A percentile compares a stretch with the other conserved stretches of the same genome.
phyloP scores from a whole-genome alignment of 2,888 invertebrate species.

The Alentia gelatinosa region DNA sequence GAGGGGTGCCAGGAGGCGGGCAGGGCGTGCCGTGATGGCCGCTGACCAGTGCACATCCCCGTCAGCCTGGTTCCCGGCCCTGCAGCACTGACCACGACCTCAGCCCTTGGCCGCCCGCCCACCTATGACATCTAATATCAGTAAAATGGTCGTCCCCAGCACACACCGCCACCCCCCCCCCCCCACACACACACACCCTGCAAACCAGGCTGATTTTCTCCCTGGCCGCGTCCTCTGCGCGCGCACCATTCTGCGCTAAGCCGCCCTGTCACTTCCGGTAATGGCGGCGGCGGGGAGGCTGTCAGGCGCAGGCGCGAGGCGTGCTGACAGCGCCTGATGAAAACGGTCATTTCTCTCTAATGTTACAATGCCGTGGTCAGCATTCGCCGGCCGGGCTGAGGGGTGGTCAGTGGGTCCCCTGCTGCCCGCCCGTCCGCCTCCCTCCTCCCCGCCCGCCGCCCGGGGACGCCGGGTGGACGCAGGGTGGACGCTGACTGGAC shows the following conservation, averaged over 20 bases:
- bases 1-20: too few species aligned
- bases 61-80: neutral
- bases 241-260: constrained; percentile 14
- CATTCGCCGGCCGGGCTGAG: neutral
- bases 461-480: neutral
- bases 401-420: too few species aligned
- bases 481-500: neutral
- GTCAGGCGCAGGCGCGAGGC: neutral
- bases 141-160: neutral
- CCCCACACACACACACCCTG: too few species aligned
- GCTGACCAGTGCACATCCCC: neutral
- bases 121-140: constrained; percentile 48
- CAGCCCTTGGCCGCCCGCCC: neutral
- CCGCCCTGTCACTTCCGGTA: constrained; percentile 46
- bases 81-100: neutral
- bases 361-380: constrained; percentile 45
- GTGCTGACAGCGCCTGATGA: constrained; percentile 41
- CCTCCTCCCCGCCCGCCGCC: neutral
- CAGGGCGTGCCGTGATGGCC: neutral
- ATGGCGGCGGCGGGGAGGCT: constrained; percentile 4
- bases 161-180: too few species aligned
- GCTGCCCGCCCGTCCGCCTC: neutral
- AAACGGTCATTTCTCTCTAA: constrained; percentile 48
- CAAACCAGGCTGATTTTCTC: constrained; percentile 3
- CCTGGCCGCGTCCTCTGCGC: neutral